Evolutionary conservation across 2,113 vertebrate species (phyloP), one percentile per base, ranked within the genome.

Genomic region (Poecilia latipinna): DNA sequence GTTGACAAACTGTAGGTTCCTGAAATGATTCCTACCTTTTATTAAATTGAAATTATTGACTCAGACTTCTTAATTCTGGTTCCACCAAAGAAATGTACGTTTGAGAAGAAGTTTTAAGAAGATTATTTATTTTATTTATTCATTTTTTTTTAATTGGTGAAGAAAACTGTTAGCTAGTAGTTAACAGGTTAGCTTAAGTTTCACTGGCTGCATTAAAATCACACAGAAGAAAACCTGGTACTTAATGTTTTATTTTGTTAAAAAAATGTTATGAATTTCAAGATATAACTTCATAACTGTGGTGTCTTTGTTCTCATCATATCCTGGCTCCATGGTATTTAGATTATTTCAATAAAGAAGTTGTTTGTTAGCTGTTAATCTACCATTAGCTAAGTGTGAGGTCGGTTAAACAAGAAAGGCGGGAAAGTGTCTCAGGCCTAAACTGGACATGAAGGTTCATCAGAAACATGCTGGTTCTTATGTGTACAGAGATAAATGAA

Each of bases 401-500:
- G 15, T 24, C 68, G 68, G 79, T 85, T 72, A 19, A 48, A 48
- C 17, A 48, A n/a, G n/a, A n/a, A 48, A 12, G 15, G 44, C 77
- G 54, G 83, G 75, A 8, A 42, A 29, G 3, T 4, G 51, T 28
- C 29, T 67, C 61, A 32, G 51, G 39, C 12, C 39, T 42, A 42
- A 13, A 1, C 13, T 42, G 39, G 39, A 3, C 39, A 4, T 15
- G 39, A 42, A 42, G 39, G 39, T 17, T 80, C 11, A 33, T 65
- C 31, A 12, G 29, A 28, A 70, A 67, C 44, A 80, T 74, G 70
- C 69, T 82, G 79, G 69, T 8, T 57, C 51, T 75, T 71, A 42
- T 67, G 73, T 86, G 79, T 86, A 86, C 70, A 77, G 65, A 79
- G 72, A 77, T 79, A 65, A 48, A 17, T 48, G 4, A 19, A 2